A percentile compares a stretch with the other conserved stretches of the same genome.
Conservation (phyloP, 2,888 invertebrate species). For the Hoplodrina ambigua region DNA sequence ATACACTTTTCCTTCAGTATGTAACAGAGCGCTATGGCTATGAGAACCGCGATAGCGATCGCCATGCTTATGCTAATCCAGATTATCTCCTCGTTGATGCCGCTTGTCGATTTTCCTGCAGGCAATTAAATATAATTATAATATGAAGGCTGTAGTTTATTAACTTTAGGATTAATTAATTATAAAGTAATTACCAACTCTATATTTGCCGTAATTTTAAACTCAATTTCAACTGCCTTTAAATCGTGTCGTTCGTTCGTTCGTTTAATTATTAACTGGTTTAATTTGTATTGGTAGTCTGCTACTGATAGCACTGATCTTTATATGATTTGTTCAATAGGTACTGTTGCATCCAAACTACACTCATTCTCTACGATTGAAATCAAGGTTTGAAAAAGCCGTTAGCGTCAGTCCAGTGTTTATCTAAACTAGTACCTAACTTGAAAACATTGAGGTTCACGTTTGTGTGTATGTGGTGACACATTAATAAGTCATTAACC, state of each 20-base stretch:
- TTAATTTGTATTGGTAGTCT: not conserved
- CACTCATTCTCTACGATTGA: too few relatives aligned
- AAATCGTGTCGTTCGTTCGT: not conserved
- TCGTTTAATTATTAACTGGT: not conserved
- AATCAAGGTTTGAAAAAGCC: not conserved
- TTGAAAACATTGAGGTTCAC: not conserved
- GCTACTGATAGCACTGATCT: not conserved
- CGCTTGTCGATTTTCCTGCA: slow-evolving; percentile 95
- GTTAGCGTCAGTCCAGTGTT: not conserved
- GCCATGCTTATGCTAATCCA: slow-evolving; percentile 97
- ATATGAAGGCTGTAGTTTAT: not conserved
- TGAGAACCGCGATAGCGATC: slow-evolving; percentile 94
- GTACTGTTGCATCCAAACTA: not conserved
- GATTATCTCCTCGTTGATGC: slow-evolving; percentile 96
- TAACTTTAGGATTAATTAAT: not conserved
- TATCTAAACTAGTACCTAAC: not conserved
- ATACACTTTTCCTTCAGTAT: slow-evolving; percentile 95
- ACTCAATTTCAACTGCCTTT: not conserved
- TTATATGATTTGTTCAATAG: not conserved
- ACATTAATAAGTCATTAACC: slow-evolving; percentile 7
- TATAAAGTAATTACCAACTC: not conserved
- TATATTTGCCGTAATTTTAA: not conserved
- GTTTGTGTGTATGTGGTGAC: not conserved
- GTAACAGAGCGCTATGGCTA: slow-evolving; percentile 95
- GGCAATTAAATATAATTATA: slow-evolving; percentile 41